Conservation (phyloP, 2,113 vertebrate genomes). For the Bubo blakistoni region DNA sequence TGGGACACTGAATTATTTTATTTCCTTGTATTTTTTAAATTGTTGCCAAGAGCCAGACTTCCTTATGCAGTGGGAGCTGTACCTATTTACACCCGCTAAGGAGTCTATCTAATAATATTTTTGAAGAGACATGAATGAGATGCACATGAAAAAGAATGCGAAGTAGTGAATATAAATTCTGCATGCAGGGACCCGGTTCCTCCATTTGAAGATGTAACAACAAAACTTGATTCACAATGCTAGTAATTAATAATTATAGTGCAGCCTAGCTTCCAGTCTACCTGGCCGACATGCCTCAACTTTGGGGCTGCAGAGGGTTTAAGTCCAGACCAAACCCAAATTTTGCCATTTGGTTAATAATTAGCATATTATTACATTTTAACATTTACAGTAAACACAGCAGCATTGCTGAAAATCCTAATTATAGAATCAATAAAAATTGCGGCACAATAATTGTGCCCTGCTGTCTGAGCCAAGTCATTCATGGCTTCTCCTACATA, state of each 20-base stretch:
- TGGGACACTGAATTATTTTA: neutral
- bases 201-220: neutral
- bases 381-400: neutral
- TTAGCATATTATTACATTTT: constrained; percentile 17
- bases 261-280: neutral
- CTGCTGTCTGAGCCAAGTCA: constrained; percentile 47
- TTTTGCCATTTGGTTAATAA: neutral
- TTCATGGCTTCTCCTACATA: constrained; percentile 49
- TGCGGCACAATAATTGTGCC: constrained; percentile 53
- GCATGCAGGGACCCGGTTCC: neutral
- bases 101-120: neutral
- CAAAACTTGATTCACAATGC: neutral
- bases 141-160: neutral
- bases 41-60: neutral
- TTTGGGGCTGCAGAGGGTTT: neutral
- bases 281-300: neutral
- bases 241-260: neutral
- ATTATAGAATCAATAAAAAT: constrained; percentile 56
- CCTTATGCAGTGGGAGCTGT: neutral
- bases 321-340: neutral
- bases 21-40: neutral
- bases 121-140: constrained; percentile 15
- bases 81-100: neutral
- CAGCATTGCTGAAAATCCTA: constrained; percentile 18
- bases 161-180: constrained; percentile 11